Evolutionary conservation across 2,113 vertebrate species (phyloP), one percentile per base, ranked within the genome.

Genomic region (Morone saxatilis): DNA sequence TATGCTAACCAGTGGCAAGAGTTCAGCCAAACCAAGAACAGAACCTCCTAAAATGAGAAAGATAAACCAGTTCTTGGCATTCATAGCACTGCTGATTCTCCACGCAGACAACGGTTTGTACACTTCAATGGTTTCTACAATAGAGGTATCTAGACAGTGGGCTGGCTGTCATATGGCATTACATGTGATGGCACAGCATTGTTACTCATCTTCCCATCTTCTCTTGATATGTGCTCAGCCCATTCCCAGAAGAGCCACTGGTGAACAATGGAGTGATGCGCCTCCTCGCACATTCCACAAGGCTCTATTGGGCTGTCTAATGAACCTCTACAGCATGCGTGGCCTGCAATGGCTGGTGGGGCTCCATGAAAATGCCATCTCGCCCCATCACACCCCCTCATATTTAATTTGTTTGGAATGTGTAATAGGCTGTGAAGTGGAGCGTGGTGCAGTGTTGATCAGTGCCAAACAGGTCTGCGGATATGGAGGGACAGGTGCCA

Each of bases 241-340:
- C 22, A 17, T 87, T 93, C 92, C 90, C 93, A 89, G 86, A 87
- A 76, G 90, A 91, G 77, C 87, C 51, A 17, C 74, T 20, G 70
- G 78, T 47, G 79, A 94, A 95, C 92, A 95, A 94, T 91, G 80
- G 83, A 85, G 83, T 57, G 88, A 86, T 78, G 83, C 69, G 76
- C 82, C 86, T 91, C 71, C 73, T 87, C 71, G 36, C 88, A 84
- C 89, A 92, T 94, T 94, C 92, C 92, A 92, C 89, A 41, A 40
- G 90, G 80, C 88, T 89, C 81, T 67, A 83, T 91, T 90, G 89
- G 90, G 90, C 86, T 87, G 84, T 93, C 88, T 93, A 94, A 94
- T 92, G 93, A 94, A 93, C 85, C 92, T 92, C 83, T 71, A 61
- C 88, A 20, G 78, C 89, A 68, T 87, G 81, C 59, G 51, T 66